phyloP scores from a whole-genome alignment of 2,113 vertebrate genomes.

The Illadopsis cleaveri region DNA sequence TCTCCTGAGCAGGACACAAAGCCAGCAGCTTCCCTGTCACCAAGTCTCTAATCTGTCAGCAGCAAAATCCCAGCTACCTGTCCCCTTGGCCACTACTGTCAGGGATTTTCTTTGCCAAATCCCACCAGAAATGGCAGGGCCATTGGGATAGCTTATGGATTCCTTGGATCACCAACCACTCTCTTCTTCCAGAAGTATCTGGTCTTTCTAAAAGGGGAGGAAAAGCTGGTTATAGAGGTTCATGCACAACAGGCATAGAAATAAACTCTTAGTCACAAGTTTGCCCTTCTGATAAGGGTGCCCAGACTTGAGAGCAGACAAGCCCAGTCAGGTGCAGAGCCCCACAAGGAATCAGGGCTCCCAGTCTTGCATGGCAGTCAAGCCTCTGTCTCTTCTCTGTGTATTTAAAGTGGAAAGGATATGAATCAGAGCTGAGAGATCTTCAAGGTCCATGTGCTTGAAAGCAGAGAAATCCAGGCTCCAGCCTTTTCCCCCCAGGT shows the following conservation, averaged over 20 bases:
- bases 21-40: background rate
- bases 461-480: background rate
- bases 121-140: rapidly evolving
- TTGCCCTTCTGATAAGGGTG: background rate
- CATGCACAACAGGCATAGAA: background rate
- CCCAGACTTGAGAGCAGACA: background rate
- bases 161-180: background rate
- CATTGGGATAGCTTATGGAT: background rate
- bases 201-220: background rate
- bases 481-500: background rate
- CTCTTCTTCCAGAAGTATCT: background rate
- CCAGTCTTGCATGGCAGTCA: rapidly evolving
- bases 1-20: background rate
- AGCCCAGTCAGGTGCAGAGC: background rate
- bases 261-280: background rate
- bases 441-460: background rate
- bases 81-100: background rate
- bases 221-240: background rate
- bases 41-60: background rate
- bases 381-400: rapidly evolving
- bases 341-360: background rate
- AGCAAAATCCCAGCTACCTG: background rate
- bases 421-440: background rate
- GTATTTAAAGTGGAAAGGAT: background rate
- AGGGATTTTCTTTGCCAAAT: background rate